Percentiles rank a stretch among this genome's conserved stretches.
phyloP scores from a whole-genome alignment of 2,113 vertebrate genomes.

The Entelurus aequoreus region DNA sequence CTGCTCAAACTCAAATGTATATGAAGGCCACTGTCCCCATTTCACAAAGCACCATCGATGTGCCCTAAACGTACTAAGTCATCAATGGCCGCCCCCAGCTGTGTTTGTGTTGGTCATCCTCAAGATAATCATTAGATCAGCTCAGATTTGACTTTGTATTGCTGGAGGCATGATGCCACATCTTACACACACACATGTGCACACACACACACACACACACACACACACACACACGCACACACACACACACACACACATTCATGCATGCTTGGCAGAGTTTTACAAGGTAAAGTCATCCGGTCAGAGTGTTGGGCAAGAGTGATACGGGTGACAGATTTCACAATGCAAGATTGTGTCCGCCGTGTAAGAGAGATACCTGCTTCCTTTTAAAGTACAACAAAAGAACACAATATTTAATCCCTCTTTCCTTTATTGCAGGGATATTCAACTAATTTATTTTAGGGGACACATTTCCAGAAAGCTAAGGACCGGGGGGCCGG shows the following conservation, averaged over 20 bases:
- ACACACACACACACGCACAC: background rate
- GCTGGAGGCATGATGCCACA: conserved; percentile 35
- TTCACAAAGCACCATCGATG: conserved; percentile 10
- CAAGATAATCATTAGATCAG: conserved; percentile 10
- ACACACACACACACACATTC: conserved; percentile 13
- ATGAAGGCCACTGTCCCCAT: conserved; percentile 12
- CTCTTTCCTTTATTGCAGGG: conserved; percentile 10
- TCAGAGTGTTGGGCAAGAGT: conserved; percentile 42
- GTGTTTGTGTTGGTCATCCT: conserved; percentile 8
- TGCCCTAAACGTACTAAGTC: conserved; percentile 11
- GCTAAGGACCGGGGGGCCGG: no score
- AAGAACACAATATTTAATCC: conserved; percentile 36
- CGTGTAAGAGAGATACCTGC: conserved; percentile 20
- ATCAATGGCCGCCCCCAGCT: background rate
- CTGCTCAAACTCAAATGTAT: conserved; percentile 17
- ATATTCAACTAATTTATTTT: no score
- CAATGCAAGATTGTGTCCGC: conserved; percentile 23
- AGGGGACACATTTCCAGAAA: no score
- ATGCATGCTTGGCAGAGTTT: conserved; percentile 33
- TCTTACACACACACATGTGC: background rate
- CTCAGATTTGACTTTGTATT: conserved; percentile 27
- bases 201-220: background rate
- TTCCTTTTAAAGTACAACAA: conserved; percentile 27
- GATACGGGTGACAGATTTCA: conserved; percentile 41
- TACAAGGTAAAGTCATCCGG: conserved; percentile 34